Conservation (phyloP, 1,140 invertebrate genomes). For the Drosophila kurseongensis region DNA sequence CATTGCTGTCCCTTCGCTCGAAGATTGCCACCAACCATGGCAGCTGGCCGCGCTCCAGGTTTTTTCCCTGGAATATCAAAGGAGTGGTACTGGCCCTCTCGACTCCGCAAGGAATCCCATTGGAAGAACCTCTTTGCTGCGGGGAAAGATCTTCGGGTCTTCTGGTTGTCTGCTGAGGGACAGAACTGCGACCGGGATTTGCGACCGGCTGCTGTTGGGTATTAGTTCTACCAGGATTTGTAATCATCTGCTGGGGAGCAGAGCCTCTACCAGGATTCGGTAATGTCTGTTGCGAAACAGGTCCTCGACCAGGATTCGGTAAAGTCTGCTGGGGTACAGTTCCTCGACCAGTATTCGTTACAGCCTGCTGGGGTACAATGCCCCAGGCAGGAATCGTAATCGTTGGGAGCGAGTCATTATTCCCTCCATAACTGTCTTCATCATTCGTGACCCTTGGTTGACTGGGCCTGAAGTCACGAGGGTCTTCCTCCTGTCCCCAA, state of each 20-base stretch:
- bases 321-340: neutral
- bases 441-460: neutral
- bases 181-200: neutral
- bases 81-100: slow-evolving; percentile 69
- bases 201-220: neutral
- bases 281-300: neutral
- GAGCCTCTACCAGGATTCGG: neutral
- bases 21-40: slow-evolving; percentile 90
- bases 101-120: slow-evolving; percentile 43
- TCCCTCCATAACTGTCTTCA: neutral
- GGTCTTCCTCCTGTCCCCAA: neutral
- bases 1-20: slow-evolving; percentile 54
- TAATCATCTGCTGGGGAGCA: neutral
- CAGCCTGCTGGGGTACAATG: neutral
- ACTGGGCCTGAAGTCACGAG: neutral
- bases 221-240: neutral
- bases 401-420: neutral
- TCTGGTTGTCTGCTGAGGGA: neutral
- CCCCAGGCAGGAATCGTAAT: neutral
- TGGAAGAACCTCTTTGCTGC: neutral
- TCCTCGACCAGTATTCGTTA: neutral
- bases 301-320: neutral
- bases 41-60: slow-evolving; percentile 86
- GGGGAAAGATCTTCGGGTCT: neutral
- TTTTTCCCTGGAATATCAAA: slow-evolving; percentile 87